phyloP scores from a whole-genome alignment of 2,113 vertebrate species.

The Eublepharis macularius region DNA sequence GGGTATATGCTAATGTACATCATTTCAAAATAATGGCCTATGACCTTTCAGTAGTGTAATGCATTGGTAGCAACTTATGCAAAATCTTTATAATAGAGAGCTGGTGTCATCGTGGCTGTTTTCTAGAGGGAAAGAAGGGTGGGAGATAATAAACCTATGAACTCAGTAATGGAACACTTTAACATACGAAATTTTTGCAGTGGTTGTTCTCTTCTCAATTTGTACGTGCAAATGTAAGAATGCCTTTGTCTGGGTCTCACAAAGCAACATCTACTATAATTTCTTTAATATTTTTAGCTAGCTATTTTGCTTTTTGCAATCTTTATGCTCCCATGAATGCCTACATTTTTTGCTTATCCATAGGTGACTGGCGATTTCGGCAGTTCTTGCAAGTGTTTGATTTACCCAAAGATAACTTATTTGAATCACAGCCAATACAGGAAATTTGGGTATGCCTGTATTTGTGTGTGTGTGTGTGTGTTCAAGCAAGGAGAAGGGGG shows the following conservation, averaged over 20 bases:
- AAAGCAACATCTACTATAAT: neutral
- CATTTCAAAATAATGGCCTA: neutral
- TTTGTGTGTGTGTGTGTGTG: neutral
- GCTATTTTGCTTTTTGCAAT: neutral
- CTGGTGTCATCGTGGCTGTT: neutral
- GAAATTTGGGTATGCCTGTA: neutral
- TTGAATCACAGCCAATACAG: neutral
- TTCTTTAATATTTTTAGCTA: neutral
- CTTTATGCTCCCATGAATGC: neutral
- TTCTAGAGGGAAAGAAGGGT: neutral
- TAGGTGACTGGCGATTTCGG: neutral
- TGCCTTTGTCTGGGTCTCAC: neutral
- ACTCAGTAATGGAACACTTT: neutral
- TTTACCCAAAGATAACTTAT: neutral
- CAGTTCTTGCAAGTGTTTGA: neutral
- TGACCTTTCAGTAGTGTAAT: neutral
- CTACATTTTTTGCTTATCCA: neutral
- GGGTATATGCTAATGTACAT: neutral
- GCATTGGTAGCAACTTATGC: neutral
- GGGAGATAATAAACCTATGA: neutral
- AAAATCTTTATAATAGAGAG: neutral
- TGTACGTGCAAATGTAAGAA: neutral
- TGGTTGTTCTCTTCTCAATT: conserved; percentile 12
- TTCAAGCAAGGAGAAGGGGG: neutral
- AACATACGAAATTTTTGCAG: neutral